Evolutionary conservation across 2,113 vertebrate genomes (phyloP), one percentile per base, ranked within the genome.

Genomic region (Xenus cinereus): DNA sequence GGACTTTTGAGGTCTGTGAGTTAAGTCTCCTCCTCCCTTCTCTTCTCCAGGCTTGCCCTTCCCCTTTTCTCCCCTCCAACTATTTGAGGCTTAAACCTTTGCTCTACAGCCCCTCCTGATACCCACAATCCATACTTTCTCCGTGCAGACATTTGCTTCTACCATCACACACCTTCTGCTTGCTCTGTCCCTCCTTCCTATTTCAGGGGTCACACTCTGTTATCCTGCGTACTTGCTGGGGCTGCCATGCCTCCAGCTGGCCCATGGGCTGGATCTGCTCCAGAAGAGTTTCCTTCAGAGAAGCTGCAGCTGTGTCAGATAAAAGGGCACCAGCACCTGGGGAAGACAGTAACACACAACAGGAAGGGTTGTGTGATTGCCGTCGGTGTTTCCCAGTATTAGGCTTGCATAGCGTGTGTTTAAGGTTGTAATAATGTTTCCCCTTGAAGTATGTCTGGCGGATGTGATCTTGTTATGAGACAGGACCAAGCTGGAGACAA

Each of bases 211-310:
- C 30, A n/a, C 48, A 18, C 5, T 10, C 14, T 15, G 1, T 21
- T 22, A 7, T 2, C 2, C 17, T 66, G 11, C 5, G 9, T 51
- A 7, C 32, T 32, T 66, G 10, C 59, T 60, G 45, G 20, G 33
- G 14, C 71, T 69, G 19, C 23, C 0, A 0, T 74, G 19, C 20
- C n/a, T 39, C 24, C 14, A 13, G 33, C 7, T n/a, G 33, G 21
- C 35, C 21, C 24, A 1, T 1, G 3, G n/a, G 8, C 23, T 53
- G 27, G 1, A 2, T 16, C 15, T 79, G 6, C 22, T 41, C 19
- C 23, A 30, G 21, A 13, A 35, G 7, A 27, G 3, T 18, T 80
- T 27, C 12, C 41, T 62, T 81, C n/a, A 69, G 53, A 79, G 23
- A 53, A 90, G 67, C 63, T 86, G 63, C 67, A 69, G 67, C 51